Conservation (phyloP, 1,140 invertebrate genomes). For the Aleiodes sp. region DNA sequence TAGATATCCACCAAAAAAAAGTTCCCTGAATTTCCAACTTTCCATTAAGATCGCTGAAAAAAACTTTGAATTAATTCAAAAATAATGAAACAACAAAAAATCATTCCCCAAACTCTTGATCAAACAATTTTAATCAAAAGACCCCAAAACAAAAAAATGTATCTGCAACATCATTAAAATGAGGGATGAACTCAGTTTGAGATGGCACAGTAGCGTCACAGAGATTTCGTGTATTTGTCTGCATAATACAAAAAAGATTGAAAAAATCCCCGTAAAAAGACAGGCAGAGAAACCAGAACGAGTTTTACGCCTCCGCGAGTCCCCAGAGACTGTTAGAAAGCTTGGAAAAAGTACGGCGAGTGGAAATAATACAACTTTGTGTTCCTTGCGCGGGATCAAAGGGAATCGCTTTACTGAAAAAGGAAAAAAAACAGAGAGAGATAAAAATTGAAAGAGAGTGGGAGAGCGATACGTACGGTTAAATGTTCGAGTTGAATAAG, state of each 20-base stretch:
- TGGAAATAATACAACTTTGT: constrained; percentile 65
- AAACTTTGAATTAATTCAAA: no score
- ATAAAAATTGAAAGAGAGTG: constrained; percentile 23
- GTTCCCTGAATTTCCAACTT: no score
- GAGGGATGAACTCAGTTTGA: background rate
- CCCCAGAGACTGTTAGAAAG: constrained; percentile 56
- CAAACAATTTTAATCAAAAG: no score
- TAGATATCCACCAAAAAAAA: no score
- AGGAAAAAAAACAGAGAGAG: no score
- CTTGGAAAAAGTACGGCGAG: constrained; percentile 44
- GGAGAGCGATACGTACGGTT: constrained; percentile 12
- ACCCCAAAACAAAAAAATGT: constrained; percentile 41
- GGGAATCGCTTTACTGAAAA: constrained; percentile 42
- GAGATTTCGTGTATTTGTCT: constrained; percentile 29
- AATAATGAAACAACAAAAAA: no score
- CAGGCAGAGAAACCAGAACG: constrained; percentile 45
- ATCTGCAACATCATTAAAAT: constrained; percentile 48
- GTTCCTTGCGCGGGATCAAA: constrained; percentile 61
- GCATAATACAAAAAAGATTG: constrained; percentile 29
- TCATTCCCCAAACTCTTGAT: no score
- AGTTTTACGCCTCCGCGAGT: constrained; percentile 58
- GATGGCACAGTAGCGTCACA: constrained; percentile 26
- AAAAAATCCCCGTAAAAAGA: constrained; percentile 30
- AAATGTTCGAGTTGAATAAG: constrained; percentile 21
- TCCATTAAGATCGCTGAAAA: no score